Evolutionary conservation across 2,797 vertebrate species (phyloP).

Genomic region (Chlorospingus semifuscus): DNA sequence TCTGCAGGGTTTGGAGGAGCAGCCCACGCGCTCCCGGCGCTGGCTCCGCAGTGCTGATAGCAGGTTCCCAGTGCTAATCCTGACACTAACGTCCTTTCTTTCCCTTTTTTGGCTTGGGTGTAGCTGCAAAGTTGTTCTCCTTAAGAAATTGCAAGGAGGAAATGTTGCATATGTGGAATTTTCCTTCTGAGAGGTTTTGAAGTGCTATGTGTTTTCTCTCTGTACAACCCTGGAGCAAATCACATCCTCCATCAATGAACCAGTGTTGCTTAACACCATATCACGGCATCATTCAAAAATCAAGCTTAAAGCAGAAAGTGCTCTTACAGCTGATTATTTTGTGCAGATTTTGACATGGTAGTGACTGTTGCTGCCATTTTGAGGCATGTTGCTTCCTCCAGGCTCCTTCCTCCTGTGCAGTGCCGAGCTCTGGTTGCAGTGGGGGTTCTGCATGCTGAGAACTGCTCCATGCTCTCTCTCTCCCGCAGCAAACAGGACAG

Average conservation of each 20-base stretch:
- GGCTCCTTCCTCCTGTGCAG: neutral
- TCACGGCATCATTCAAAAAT: neutral
- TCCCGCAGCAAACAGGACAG: neutral
- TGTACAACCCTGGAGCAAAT: slow-evolving; percentile 27
- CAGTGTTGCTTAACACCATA: neutral
- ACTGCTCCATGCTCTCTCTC: neutral
- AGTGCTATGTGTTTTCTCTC: neutral
- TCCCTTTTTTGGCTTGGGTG: neutral
- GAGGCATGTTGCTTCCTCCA: slow-evolving; percentile 20
- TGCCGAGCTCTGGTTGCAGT: neutral
- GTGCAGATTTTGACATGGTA: neutral
- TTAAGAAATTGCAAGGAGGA: neutral
- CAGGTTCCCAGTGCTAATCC: neutral
- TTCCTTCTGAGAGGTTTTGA: neutral
- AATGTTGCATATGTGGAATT: neutral
- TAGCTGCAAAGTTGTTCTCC: neutral
- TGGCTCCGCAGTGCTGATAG: neutral
- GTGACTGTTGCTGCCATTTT: neutral
- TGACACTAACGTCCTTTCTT: neutral
- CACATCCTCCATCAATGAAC: neutral
- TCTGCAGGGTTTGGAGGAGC: neutral
- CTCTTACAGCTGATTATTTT: neutral
- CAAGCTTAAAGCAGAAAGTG: neutral
- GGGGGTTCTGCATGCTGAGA: neutral
- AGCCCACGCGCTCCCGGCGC: accelerated